Conservation (phyloP, 1,140 invertebrate species). For the Teleogryllus occipitalis region DNA sequence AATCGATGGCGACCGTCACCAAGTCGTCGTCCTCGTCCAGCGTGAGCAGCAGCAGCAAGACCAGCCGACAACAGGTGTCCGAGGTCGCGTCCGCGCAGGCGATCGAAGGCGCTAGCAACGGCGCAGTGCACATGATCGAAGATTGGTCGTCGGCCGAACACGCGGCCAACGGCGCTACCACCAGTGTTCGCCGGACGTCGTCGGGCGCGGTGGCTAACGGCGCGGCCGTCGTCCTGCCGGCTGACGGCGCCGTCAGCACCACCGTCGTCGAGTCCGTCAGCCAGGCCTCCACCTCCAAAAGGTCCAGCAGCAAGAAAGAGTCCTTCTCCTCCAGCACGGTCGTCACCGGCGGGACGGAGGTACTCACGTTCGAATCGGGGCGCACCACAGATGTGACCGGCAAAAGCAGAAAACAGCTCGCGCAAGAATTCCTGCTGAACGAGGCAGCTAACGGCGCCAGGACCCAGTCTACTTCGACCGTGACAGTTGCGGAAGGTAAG, state of each 20-base stretch:
- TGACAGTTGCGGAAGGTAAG: too few relatives aligned
- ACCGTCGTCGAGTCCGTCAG: background rate
- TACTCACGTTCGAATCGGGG: background rate
- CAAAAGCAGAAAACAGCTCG: background rate
- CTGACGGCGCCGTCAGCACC: background rate
- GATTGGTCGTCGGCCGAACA: background rate
- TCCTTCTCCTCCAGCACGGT: background rate
- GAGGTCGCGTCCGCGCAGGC: background rate
- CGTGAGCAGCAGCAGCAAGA: background rate
- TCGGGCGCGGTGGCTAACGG: background rate
- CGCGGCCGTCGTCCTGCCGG: background rate
- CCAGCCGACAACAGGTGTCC: background rate
- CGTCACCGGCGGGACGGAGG: slow-evolving; percentile 2
- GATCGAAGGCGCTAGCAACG: background rate
- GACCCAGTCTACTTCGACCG: background rate
- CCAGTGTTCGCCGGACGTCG: background rate
- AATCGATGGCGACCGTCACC: background rate
- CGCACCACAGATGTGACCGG: background rate
- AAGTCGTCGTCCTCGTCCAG: background rate
- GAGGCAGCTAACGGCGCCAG: background rate
- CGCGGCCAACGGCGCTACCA: background rate
- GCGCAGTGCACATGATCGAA: background rate
- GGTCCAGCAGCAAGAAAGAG: slow-evolving; percentile 12
- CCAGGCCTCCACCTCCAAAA: background rate
- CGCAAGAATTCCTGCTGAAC: background rate